Conservation (phyloP, 2,888 invertebrate genomes). For the Gisinianus flammeolus region DNA sequence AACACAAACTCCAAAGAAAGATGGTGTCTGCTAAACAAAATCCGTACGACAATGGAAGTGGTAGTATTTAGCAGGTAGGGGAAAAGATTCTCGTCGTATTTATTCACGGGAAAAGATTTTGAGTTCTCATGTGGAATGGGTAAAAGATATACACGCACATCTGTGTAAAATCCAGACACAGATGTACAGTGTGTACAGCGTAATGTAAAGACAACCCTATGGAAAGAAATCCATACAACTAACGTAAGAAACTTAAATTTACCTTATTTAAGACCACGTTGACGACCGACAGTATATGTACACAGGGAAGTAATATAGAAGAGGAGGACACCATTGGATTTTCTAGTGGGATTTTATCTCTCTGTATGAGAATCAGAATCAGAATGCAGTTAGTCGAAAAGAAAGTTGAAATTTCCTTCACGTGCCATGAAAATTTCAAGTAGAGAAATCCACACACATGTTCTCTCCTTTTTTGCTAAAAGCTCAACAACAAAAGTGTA, state of each 20-base stretch:
- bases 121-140: too few relatives aligned
- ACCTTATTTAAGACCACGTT: background rate
- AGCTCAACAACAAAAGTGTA: too few relatives aligned
- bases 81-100: background rate
- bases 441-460: background rate
- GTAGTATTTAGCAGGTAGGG: background rate
- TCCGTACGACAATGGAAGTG: background rate
- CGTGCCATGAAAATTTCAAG: background rate
- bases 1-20: too few relatives aligned
- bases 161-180: too few relatives aligned
- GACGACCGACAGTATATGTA: background rate
- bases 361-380: background rate
- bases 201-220: too few relatives aligned
- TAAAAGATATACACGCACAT: too few relatives aligned
- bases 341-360: too few relatives aligned
- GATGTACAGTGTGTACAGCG: too few relatives aligned
- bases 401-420: background rate
- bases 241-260: too few relatives aligned
- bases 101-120: background rate
- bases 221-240: too few relatives aligned
- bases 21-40: background rate
- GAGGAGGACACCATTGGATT: too few relatives aligned
- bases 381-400: background rate
- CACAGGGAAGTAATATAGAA: background rate
- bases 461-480: too few relatives aligned